Conservation (phyloP, 2,113 vertebrate genomes). For the Elgaria multicarinata region DNA sequence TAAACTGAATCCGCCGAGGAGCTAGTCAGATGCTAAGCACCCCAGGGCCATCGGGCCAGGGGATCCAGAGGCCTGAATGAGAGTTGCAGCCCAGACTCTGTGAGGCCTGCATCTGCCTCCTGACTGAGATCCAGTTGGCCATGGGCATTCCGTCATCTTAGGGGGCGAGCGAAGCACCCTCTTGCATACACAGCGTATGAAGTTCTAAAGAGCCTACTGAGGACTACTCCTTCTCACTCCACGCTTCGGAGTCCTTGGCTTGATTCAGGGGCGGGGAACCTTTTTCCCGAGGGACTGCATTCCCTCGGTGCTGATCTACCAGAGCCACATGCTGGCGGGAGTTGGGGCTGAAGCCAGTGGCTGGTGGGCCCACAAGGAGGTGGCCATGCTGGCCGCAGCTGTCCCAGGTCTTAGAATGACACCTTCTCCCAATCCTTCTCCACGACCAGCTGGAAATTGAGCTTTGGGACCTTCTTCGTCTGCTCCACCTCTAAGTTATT, state of each 20-base stretch:
- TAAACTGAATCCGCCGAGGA: background rate
- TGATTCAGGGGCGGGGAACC: no score
- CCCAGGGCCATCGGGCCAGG: background rate
- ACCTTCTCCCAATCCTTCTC: background rate
- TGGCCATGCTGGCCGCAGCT: background rate
- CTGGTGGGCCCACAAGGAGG: no score
- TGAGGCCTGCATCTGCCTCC: background rate
- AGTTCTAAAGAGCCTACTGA: background rate
- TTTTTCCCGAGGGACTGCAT: no score
- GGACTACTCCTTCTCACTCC: background rate
- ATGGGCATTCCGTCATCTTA: no score
- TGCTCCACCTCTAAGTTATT: background rate
- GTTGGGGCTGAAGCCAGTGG: no score
- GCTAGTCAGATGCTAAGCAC: background rate
- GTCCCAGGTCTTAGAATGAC: no score
- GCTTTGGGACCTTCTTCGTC: background rate
- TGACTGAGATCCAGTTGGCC: no score
- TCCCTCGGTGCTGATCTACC: no score
- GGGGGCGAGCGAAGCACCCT: no score
- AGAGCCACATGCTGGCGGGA: no score
- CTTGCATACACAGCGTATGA: background rate
- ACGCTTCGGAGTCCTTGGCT: background rate
- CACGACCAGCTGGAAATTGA: accelerated
- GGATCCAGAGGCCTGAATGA: background rate
- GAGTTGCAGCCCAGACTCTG: no score